Conservation (phyloP, 2,113 vertebrate genomes). For the Hipposideros armiger region DNA sequence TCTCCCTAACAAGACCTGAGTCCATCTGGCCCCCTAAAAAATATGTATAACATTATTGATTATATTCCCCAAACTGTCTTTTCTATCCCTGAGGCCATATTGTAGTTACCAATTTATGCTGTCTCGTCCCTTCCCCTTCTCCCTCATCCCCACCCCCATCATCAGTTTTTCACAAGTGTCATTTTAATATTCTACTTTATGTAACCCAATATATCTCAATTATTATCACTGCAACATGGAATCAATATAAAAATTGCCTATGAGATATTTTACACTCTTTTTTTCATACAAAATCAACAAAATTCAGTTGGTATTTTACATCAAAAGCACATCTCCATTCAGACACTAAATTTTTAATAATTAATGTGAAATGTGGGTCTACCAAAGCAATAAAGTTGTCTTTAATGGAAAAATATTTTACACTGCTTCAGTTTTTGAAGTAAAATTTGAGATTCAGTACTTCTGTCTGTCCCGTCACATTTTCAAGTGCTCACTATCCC, state of each 20-base stretch:
- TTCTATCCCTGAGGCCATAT: no score
- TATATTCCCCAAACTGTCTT: no score
- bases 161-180: not conserved
- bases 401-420: slow-evolving; percentile 7
- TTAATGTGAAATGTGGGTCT: not conserved
- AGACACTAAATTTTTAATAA: not conserved
- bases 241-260: not conserved
- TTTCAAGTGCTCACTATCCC: not conserved
- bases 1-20: no score
- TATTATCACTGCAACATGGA: slow-evolving; percentile 4
- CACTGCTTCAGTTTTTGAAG: not conserved
- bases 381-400: not conserved
- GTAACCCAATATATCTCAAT: not conserved
- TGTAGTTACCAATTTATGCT: no score
- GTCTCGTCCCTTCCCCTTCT: no score
- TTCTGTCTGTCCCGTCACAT: not conserved
- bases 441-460: not conserved
- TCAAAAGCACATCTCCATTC: not conserved
- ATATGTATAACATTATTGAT: no score
- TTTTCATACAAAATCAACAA: not conserved
- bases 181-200: slow-evolving; percentile 34
- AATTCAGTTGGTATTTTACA: not conserved
- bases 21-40: no score
- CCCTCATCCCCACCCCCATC: no score
- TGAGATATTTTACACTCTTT: not conserved